phyloP scores from a whole-genome alignment of 2,113 vertebrate genomes.

The Typhlomys cinereus region DNA sequence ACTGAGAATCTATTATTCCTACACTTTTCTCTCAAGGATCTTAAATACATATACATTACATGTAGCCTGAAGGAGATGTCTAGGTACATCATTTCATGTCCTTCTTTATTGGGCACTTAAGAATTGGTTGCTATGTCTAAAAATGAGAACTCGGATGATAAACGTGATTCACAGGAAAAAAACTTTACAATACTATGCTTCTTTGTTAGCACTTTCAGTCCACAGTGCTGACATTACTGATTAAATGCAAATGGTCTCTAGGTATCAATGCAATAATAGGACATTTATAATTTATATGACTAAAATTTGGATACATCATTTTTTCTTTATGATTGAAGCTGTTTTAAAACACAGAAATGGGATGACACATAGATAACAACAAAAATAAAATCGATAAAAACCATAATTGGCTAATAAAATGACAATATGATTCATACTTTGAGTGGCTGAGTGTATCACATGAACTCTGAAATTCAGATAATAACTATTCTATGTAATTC shows the following conservation, averaged over 20 bases:
- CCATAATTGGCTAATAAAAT: constrained; percentile 18
- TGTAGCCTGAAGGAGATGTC: constrained; percentile 60
- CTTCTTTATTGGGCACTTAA: constrained; percentile 72
- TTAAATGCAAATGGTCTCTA: constrained; percentile 60
- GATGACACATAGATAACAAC: constrained; percentile 2
- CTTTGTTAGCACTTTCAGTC: constrained; percentile 26
- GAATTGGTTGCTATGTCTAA: constrained; percentile 64
- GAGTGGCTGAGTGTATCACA: neutral
- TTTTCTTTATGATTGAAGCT: neutral
- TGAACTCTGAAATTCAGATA: neutral
- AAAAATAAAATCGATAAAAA: neutral
- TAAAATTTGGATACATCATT: neutral
- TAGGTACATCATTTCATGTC: constrained; percentile 56
- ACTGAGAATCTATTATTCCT: constrained; percentile 55
- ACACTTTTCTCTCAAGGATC: constrained; percentile 44
- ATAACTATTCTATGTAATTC: neutral
- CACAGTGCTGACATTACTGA: constrained; percentile 26
- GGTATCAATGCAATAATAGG: constrained; percentile 44
- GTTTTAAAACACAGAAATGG: constrained; percentile 47
- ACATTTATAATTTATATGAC: constrained; percentile 10
- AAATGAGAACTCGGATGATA: constrained; percentile 62
- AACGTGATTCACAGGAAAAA: constrained; percentile 51
- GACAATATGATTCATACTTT: neutral
- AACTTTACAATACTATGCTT: constrained; percentile 21
- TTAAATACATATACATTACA: constrained; percentile 55